These are phyloP conservation scores for Sarotherodon lohbergeri DNA, from an alignment of 2,113 vertebrate species.

Conservation along the genomic window DNA sequence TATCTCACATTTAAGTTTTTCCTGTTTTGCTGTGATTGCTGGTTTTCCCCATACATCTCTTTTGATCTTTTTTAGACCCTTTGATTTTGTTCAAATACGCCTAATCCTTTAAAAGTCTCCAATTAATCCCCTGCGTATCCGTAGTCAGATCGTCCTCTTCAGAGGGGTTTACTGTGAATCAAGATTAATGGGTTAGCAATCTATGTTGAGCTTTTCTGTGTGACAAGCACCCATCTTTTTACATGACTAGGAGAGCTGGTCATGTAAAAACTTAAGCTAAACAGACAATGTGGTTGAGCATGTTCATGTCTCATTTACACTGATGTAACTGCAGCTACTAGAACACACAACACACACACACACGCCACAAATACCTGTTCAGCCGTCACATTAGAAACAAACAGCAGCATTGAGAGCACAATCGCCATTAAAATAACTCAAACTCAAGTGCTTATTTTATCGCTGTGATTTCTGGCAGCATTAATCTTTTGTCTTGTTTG, in stretches of 20 bases:
- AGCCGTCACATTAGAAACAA: neutral
- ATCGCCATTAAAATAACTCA: neutral
- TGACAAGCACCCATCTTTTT: neutral
- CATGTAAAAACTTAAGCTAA: neutral
- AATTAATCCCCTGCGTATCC: neutral
- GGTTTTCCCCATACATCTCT: neutral
- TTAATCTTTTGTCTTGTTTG: neutral
- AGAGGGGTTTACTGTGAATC: neutral
- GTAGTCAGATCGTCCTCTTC: neutral
- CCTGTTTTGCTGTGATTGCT: neutral
- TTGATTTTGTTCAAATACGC: neutral
- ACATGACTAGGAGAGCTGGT: neutral
- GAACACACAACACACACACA: neutral
- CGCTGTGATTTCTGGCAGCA: neutral
- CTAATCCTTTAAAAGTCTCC: neutral
- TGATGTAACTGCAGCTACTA: too few relatives aligned
- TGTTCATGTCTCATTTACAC: too few relatives aligned
- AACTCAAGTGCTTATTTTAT: neutral
- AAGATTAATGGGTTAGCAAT: neutral
- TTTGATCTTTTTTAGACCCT: neutral
- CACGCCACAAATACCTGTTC: rapidly evolving
- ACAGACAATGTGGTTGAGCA: too few relatives aligned
- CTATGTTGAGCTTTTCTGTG: neutral
- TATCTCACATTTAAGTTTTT: neutral
- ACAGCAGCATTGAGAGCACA: neutral